Evolutionary conservation across 2,888 invertebrate species (phyloP).

Genomic region (Keiferia lycopersicella): DNA sequence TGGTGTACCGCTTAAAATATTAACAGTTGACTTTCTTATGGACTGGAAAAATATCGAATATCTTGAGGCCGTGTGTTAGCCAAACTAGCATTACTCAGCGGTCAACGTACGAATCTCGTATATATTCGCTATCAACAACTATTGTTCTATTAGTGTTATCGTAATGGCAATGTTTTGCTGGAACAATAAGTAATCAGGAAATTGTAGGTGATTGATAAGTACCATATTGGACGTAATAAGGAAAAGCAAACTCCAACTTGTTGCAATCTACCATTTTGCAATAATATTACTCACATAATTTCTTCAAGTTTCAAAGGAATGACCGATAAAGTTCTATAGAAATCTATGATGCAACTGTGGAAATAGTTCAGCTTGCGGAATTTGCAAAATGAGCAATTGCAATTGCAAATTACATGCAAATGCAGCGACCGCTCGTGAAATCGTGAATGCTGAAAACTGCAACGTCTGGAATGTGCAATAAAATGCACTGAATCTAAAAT

Average conservation of each 20-base stretch:
- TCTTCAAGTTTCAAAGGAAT: neutral
- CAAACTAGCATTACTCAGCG: slow-evolving; percentile 57
- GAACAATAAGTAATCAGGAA: slow-evolving; percentile 62
- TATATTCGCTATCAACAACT: slow-evolving; percentile 56
- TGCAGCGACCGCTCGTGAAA: neutral
- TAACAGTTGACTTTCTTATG: too few species aligned
- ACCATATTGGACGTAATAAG: slow-evolving; percentile 29
- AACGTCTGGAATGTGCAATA: slow-evolving; percentile 9
- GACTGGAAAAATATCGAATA: too few species aligned
- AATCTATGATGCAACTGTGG: neutral
- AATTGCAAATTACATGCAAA: neutral
- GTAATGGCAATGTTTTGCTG: slow-evolving; percentile 4
- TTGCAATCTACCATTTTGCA: neutral
- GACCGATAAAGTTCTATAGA: neutral
- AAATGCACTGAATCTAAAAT: slow-evolving; percentile 22
- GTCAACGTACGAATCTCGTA: slow-evolving; percentile 55
- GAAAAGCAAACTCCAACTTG: slow-evolving; percentile 32
- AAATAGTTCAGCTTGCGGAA: neutral
- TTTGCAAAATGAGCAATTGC: neutral
- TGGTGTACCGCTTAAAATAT: too few species aligned
- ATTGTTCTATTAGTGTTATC: slow-evolving; percentile 40
- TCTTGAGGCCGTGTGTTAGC: too few species aligned
- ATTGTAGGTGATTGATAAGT: slow-evolving; percentile 39
- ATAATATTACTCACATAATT: slow-evolving; percentile 1
- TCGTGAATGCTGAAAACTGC: neutral